phyloP scores from a whole-genome alignment of 2,888 invertebrate species.

The Aphrophora alni region DNA sequence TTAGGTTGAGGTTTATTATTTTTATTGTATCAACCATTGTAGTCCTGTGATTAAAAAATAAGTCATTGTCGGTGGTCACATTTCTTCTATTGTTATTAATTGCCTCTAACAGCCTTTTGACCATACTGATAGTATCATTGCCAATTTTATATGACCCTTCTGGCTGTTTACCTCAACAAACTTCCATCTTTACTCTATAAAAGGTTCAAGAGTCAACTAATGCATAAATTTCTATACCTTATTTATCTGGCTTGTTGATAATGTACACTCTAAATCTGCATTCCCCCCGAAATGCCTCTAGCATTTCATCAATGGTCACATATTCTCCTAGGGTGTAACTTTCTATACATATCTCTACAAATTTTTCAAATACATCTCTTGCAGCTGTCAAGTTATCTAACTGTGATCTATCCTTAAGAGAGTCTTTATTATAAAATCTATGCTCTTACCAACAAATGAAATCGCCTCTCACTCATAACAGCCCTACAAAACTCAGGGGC shows the following conservation, averaged over 20 bases:
- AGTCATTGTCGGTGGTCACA: slow-evolving; percentile 12
- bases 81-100: slow-evolving; percentile 28
- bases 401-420: slow-evolving; percentile 47
- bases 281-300: no score
- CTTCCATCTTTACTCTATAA: slow-evolving; percentile 44
- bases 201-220: slow-evolving; percentile 40
- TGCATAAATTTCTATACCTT: slow-evolving; percentile 53
- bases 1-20: no score
- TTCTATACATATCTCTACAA: slow-evolving; percentile 52
- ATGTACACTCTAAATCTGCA: slow-evolving; percentile 51
- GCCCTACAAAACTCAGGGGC: neutral
- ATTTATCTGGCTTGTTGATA: slow-evolving; percentile 52
- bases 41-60: slow-evolving; percentile 18
- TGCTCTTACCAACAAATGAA: slow-evolving; percentile 13
- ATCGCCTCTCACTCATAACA: neutral
- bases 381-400: slow-evolving; percentile 49
- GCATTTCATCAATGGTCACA: slow-evolving; percentile 50
- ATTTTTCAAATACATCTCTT: slow-evolving; percentile 51
- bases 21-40: slow-evolving; percentile 13
- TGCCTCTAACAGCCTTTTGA: slow-evolving; percentile 40
- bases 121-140: slow-evolving; percentile 37
- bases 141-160: slow-evolving; percentile 39
- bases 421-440: neutral
- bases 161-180: slow-evolving; percentile 43
- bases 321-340: slow-evolving; percentile 43